phyloP scores from a whole-genome alignment of 1,140 invertebrate species.

The Rhyacophila brunnea region DNA sequence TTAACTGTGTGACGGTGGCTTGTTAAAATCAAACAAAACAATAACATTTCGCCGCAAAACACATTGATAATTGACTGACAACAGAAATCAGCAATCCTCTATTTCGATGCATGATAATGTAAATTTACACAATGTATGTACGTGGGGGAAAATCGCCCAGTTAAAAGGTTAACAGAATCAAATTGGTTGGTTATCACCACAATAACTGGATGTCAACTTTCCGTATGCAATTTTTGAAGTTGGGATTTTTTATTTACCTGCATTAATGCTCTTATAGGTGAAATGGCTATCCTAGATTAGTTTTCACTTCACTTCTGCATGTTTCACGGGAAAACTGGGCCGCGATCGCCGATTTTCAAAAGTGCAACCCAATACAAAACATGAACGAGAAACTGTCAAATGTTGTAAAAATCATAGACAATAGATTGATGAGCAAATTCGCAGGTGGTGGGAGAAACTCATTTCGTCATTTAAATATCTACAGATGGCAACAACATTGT shows the following conservation, averaged over 20 bases:
- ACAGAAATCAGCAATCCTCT: background rate
- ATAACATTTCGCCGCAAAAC: background rate
- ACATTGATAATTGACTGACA: slow-evolving; percentile 1
- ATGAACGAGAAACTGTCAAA: slow-evolving; percentile 15
- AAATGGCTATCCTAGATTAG: background rate
- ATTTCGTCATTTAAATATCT: too few relatives aligned
- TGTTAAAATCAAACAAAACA: background rate
- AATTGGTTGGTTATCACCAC: slow-evolving; percentile 7
- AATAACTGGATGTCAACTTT: too few relatives aligned
- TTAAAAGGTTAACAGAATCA: slow-evolving; percentile 22
- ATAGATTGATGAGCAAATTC: slow-evolving; percentile 13
- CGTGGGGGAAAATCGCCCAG: slow-evolving; percentile 4
- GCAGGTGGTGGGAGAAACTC: slow-evolving; percentile 15
- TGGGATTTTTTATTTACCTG: slow-evolving; percentile 9
- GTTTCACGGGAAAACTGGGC: background rate
- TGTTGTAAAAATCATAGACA: slow-evolving; percentile 27
- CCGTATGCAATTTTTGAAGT: background rate
- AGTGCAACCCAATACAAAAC: slow-evolving; percentile 11
- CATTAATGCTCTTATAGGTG: slow-evolving; percentile 19
- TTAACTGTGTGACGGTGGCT: background rate
- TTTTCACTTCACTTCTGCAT: slow-evolving; percentile 1
- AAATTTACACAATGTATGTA: slow-evolving; percentile 9
- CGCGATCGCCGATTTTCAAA: background rate
- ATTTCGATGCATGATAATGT: background rate
- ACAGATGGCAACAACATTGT: too few relatives aligned